Evolutionary conservation across 2,888 invertebrate species (phyloP), one percentile per base, ranked within the genome.

Genomic region (Adelognathus sp.): DNA sequence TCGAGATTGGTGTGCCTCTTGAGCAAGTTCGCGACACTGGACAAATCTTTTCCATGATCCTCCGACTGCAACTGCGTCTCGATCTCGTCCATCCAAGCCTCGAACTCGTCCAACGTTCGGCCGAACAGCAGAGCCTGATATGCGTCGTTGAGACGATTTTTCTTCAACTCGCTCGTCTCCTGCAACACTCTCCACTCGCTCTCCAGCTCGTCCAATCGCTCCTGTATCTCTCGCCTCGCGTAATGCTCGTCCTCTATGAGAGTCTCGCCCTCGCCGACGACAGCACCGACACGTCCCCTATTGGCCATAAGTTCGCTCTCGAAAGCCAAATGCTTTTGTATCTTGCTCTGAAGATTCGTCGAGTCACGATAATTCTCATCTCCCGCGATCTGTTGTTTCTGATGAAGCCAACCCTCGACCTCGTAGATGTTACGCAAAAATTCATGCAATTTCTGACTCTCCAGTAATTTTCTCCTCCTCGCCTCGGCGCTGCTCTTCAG

Each of bases 271-370:
- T 96, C 96, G 80, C 94, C 94, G 18, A 96, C 95, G 0, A 98
- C 96, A 41, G 96, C 95, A 76, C 96, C 96, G 0, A 98, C 95
- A 44, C 98, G 93, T 1, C 96, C 95, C 84, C 97, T 95, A 91
- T 98, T 99, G 18, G 98, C 98, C 6, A 95, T 94, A 29, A 99
- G 92, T 91, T 99, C 99, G 0, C 98, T 97, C 89, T 99, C 98
- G 90, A 99, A 99, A 0, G 98, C 98, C 0, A 96, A 94, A 88
- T 99, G 99, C 90, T 98, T 98, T 90, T 99, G 98, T 29, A 98
- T 97, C 92, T 99, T 99, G 86, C 96, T 97, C 89, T 98, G 97
- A n/a, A 99, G 93, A 92, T 99, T 99, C n/a, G 96, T 97, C 0
- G 97, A 95, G 87, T 99, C 99, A 69, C 98, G 93, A 91, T 98